Percentiles rank a stretch among this genome's conserved stretches.
These are phyloP conservation scores for Agonopterix heracliana DNA, from an alignment of 2,888 invertebrate genomes.

Conservation along the genomic window DNA sequence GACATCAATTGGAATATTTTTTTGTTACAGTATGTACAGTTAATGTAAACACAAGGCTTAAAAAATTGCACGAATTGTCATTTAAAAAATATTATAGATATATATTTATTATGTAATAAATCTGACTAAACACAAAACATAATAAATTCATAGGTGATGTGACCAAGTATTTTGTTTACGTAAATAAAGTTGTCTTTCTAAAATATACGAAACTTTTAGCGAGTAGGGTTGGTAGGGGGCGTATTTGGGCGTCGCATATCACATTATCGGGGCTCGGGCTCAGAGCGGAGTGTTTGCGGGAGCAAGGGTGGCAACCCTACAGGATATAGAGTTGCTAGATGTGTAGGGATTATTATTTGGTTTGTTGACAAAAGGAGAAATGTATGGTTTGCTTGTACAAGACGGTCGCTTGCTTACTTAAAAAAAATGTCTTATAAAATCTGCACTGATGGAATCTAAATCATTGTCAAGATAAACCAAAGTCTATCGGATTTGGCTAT, in stretches of 20 bases:
- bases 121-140: neutral
- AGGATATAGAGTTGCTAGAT: slow-evolving; percentile 19
- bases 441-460: too few relatives aligned
- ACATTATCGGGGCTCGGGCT: slow-evolving; percentile 33
- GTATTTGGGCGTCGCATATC: slow-evolving; percentile 31
- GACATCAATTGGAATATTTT: too few relatives aligned
- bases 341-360: neutral
- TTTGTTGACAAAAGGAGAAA: too few relatives aligned
- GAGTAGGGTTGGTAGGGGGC: neutral
- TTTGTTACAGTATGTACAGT: too few relatives aligned
- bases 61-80: too few relatives aligned
- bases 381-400: too few relatives aligned
- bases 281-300: slow-evolving; percentile 16
- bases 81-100: too few relatives aligned
- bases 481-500: too few relatives aligned
- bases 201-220: slow-evolving; percentile 12
- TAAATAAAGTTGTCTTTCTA: slow-evolving; percentile 9
- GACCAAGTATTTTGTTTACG: slow-evolving; percentile 1
- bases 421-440: too few relatives aligned
- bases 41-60: too few relatives aligned
- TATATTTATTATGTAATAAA: neutral
- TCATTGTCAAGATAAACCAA: too few relatives aligned
- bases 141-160: neutral
- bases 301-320: slow-evolving; percentile 17
- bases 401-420: too few relatives aligned